Base-by-base conservation (phyloP, 1,140 invertebrate genomes). In the Halictus rubicundus region DNA sequence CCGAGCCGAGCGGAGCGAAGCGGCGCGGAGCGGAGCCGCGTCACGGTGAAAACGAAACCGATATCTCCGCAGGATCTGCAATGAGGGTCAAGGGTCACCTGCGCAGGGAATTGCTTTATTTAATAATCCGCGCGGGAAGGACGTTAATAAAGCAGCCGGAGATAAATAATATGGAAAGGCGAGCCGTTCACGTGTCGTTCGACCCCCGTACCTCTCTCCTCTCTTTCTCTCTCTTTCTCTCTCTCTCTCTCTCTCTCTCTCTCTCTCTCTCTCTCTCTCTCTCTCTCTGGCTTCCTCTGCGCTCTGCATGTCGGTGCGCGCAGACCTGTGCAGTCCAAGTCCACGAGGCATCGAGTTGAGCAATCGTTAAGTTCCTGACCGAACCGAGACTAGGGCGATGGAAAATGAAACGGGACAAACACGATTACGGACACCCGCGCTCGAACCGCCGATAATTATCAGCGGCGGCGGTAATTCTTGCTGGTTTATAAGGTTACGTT, bases 81-180 rank as follows among this genome's bases (percentile, higher is more conserved):
- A 80, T 82, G 75, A 76, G 88, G 79, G 82, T 46, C 83, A 73
- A 32, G 69, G 86, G 86, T 88, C 79, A 84, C 61, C 73, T 46
- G 68, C 82, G 87, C 84, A 86, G 86, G 81, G 90, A 91, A 92
- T 91, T 91, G 90, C 89, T 92, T 92, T 91, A 91, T 91, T 92
- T 92, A 92, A 92, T 91, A 91, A 92, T 85, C 87, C 83, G 81
- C 84, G 82, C 64, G 73, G 87, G 87, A 90, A 90, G 82, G 89
- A 90, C 88, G 89, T 87, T 91, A 91, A 91, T 91, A 91, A 91
- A 90, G 83, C 81, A 85, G 84, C 85, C 82, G 83, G 73, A 84
- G 84, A 89, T 89, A 90, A 89, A 91, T 90, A 89, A 90, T 88
- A 88, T 88, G 85, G 86, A 90, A 91, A 91, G 85, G 76, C 87